phyloP scores from a whole-genome alignment of 2,888 invertebrate species.

The Gandaritis pyraliata region DNA sequence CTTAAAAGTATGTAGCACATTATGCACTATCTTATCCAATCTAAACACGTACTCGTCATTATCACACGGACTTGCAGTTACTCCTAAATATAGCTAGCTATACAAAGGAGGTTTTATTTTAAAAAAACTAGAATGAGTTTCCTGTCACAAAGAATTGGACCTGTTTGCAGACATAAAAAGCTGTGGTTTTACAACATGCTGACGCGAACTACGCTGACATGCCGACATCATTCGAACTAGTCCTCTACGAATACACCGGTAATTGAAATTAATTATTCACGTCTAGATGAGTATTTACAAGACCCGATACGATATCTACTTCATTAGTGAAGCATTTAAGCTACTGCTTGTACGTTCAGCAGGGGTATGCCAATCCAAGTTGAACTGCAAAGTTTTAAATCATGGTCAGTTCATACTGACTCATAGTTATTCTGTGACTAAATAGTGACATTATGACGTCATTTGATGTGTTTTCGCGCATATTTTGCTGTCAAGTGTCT shows the following conservation, averaged over 20 bases:
- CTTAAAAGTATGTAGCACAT: too few relatives aligned
- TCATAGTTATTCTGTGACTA: too few relatives aligned
- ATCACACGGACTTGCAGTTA: not conserved
- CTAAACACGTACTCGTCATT: too few relatives aligned
- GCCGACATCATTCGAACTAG: conserved; percentile 16
- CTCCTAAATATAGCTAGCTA: conserved; percentile 13
- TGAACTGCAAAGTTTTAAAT: too few relatives aligned
- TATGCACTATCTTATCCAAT: too few relatives aligned
- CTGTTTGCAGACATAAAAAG: conserved; percentile 33
- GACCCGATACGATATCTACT: conserved; percentile 3
- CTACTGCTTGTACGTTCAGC: too few relatives aligned
- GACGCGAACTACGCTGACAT: conserved; percentile 2
- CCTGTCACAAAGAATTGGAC: conserved; percentile 34
- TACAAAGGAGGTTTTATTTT: conserved; percentile 25
- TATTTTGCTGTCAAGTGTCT: too few relatives aligned
- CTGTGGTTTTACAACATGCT: conserved; percentile 31
- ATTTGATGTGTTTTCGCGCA: too few relatives aligned
- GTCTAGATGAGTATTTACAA: not conserved
- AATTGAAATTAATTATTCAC: conserved; percentile 22
- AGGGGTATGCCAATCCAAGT: too few relatives aligned
- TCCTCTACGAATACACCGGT: conserved; percentile 6
- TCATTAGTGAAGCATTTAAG: not conserved
- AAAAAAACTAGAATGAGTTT: conserved; percentile 38
- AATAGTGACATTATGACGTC: too few relatives aligned
- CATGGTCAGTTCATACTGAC: too few relatives aligned